Evolutionary conservation across 1,140 invertebrate genomes (phyloP), one percentile per base, ranked within the genome.

Genomic region (Caenorhabditis inopinata): DNA sequence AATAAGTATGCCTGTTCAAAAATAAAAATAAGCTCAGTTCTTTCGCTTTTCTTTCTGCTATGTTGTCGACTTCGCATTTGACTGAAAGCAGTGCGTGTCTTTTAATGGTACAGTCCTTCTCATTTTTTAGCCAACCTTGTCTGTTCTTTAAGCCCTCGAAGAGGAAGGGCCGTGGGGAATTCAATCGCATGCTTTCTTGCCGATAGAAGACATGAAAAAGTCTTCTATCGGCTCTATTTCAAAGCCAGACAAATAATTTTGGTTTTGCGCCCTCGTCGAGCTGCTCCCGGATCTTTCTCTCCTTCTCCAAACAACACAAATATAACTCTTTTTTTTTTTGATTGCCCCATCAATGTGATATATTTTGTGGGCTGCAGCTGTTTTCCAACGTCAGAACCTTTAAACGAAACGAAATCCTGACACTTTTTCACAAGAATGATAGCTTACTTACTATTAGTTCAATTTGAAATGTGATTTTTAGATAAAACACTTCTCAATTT

Each of bases 161-260:
- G 58, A n/a, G n/a, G 29, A 42, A 11, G 29, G 58, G 38, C 58
- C 58, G 16, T 38, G 35, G 58, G 58, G 58, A 68, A 68, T 68
- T 68, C 32, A 42, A 68, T 42, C 5, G 58, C 18, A n/a, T n/a
- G n/a, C n/a, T n/a, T 16, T 58, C 27, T 58, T 58, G 14, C 6
- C n/a, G 12, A 12, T 12, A 7, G 38, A 42, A 42, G 38, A 42
- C 38, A 25, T 18, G 25, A 27, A 68, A 68, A 68, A 42, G 42
- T 7, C n/a, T n/a, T n/a, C n/a, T n/a, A n/a, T n/a, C n/a, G n/a
- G n/a, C n/a, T 29, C 58, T 68, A 38, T 68, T 38, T 68, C n/a
- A 42, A 68, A 38, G 12, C 58, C 58, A 68, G 38, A 68, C 58
- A 68, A 68, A 68, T 68, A 42, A 68, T 68, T 68, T 68, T 68